Evolutionary conservation across 2,888 invertebrate species (phyloP).

Genomic region (Coremacera marginata): DNA sequence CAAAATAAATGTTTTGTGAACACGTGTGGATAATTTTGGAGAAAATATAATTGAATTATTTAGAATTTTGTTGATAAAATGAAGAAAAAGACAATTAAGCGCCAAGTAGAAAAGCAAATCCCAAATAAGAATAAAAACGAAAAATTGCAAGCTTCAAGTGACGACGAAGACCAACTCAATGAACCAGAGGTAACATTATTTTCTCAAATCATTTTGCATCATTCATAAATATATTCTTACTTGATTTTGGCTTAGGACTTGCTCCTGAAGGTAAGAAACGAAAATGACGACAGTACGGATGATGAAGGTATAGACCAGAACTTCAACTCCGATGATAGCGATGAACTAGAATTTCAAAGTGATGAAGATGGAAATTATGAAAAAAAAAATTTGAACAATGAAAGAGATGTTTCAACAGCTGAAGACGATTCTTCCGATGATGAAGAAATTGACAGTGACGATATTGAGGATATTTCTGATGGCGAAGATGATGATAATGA

Average conservation of each 20-base stretch:
- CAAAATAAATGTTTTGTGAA: constrained; percentile 20
- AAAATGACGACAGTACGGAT: constrained; percentile 70
- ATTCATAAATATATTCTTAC: not conserved
- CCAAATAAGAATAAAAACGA: constrained; percentile 11
- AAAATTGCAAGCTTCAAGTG: constrained; percentile 15
- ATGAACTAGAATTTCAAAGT: constrained; percentile 71
- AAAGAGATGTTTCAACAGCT: constrained; percentile 37
- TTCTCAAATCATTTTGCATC: not conserved
- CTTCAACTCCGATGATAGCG: constrained; percentile 63
- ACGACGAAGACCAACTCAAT: not conserved
- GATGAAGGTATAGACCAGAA: constrained; percentile 64
- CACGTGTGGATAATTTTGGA: constrained; percentile 35
- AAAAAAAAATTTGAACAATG: constrained; percentile 53
- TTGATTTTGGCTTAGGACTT: constrained; percentile 54
- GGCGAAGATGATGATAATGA: constrained; percentile 67
- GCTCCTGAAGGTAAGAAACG: constrained; percentile 60
- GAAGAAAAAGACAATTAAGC: constrained; percentile 46
- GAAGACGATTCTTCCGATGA: constrained; percentile 46
- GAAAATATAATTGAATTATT: not conserved
- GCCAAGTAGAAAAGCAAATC: constrained; percentile 7
- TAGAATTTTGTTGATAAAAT: constrained; percentile 42
- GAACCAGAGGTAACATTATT: constrained; percentile 30
- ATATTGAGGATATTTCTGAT: constrained; percentile 62
- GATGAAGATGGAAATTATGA: constrained; percentile 72
- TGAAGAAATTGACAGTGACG: constrained; percentile 61